Evolutionary conservation across 2,888 invertebrate species (phyloP), one percentile per base, ranked within the genome.

Genomic region (Philereme vetulata): DNA sequence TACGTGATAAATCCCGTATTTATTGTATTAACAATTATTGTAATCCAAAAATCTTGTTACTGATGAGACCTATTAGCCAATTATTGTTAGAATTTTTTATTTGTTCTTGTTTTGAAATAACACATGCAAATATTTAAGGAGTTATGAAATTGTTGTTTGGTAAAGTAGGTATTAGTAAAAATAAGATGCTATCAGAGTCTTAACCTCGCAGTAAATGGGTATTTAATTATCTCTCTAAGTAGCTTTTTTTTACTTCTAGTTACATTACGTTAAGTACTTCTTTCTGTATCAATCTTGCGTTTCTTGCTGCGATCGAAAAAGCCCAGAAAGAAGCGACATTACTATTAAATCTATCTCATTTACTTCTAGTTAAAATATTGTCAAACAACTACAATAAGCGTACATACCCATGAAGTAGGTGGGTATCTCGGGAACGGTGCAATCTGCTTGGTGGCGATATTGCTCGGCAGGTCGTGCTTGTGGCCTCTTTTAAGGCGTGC

Each of bases 351-450:
- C 33, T 11, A 33, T 32, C 45, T 21, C 36, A 4, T n/a, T 47
- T 36, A 48, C 33, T 42, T 33, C 1, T 32, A 43, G 4, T 44
- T 9, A 11, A 33, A 49, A 56, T 44, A n/a, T 48, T 35, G 11
- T 51, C 10, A 48, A 43, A 34, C 44, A 52, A 45, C 51, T 66
- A 67, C 62, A 64, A 69, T 62, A 71, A 68, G 61, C 62, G 46
- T 70, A 90, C 93, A 87, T 94, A 94, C 95, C 95, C 95, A 95
- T 85, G 95, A 95, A 84, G 95, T 93, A 78, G 97, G 96, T 81
- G 97, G 97, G 93, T 96, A 97, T 93, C 95, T 94, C 86, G 97
- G 97, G 93, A 97, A 97, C 80, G 97, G 97, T 78, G 95, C 96
- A 88, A 97, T 97, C 82, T 95, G 94, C 93, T 95, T 96, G 76